Conservation (phyloP, 2,113 vertebrate species). For the Parotia lawesii region DNA sequence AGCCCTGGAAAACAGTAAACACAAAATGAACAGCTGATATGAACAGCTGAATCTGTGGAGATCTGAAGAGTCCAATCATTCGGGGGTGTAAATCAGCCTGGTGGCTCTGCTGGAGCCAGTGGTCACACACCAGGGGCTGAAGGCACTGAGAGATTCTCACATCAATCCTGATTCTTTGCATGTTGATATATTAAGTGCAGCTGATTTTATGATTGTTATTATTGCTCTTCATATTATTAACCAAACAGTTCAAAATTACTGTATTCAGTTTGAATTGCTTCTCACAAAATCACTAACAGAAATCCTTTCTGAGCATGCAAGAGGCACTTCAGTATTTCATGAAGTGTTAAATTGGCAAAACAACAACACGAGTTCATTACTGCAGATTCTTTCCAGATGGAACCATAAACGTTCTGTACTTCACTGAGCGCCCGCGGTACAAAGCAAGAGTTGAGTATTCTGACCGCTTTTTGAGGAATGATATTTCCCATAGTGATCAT, state of each 20-base stretch:
- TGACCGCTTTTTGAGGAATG: not conserved
- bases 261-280: slow-evolving; percentile 53
- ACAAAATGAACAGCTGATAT: not conserved
- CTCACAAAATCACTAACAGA: slow-evolving; percentile 40
- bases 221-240: slow-evolving; percentile 56
- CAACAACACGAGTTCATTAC: slow-evolving; percentile 56
- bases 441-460: not conserved
- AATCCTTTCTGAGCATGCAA: slow-evolving; percentile 51
- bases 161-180: not conserved
- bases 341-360: slow-evolving; percentile 69
- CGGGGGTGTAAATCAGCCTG: not conserved
- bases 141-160: not conserved
- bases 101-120: not conserved
- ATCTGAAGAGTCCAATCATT: not conserved
- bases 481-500: not conserved
- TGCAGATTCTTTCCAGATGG: slow-evolving; percentile 56
- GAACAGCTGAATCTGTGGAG: not conserved
- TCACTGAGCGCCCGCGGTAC: not conserved
- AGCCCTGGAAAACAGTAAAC: not conserved
- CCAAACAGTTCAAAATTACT: slow-evolving; percentile 55
- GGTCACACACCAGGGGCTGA: not conserved
- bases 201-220: slow-evolving; percentile 20
- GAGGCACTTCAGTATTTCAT: slow-evolving; percentile 66
- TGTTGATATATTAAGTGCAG: not conserved
- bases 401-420: slow-evolving; percentile 27